Conservation (phyloP, 37 sponge, comb jelly and placozoan species). For the Dysidea cf. avara region DNA sequence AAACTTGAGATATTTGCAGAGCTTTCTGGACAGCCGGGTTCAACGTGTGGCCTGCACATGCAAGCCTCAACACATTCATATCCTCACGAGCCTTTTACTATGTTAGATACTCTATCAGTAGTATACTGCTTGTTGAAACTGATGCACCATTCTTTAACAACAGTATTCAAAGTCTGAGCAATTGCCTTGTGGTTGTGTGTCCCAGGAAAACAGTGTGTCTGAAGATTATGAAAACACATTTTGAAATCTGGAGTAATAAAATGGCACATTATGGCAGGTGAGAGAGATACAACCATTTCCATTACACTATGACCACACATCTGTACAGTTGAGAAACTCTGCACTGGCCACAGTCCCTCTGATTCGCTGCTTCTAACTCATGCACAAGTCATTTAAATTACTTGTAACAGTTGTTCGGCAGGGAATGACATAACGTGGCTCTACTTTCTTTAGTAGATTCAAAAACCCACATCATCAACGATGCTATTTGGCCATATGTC, state of each 20-base stretch:
- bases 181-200: too few relatives aligned
- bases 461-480: too few relatives aligned
- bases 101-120: neutral
- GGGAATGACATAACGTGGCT: too few relatives aligned
- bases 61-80: too few relatives aligned
- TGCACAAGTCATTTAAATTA: neutral
- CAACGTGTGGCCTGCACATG: too few relatives aligned
- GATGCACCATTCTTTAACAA: neutral
- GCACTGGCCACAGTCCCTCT: slow-evolving; percentile 1
- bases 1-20: neutral
- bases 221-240: slow-evolving; percentile 8
- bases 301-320: neutral
- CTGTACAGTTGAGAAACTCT: neutral
- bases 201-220: neutral
- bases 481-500: neutral
- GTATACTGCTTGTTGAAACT: slow-evolving; percentile 2
- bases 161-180: too few relatives aligned
- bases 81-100: neutral
- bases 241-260: neutral
- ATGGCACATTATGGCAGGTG: neutral
- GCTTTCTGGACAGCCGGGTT: too few relatives aligned
- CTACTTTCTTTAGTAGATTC: too few relatives aligned
- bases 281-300: neutral
- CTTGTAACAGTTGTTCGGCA: neutral
- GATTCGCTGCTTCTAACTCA: neutral